A percentile compares a stretch with the other conserved stretches of the same genome.
phyloP scores from a whole-genome alignment of 2,888 invertebrate genomes.

The Trachelus tabidus region DNA sequence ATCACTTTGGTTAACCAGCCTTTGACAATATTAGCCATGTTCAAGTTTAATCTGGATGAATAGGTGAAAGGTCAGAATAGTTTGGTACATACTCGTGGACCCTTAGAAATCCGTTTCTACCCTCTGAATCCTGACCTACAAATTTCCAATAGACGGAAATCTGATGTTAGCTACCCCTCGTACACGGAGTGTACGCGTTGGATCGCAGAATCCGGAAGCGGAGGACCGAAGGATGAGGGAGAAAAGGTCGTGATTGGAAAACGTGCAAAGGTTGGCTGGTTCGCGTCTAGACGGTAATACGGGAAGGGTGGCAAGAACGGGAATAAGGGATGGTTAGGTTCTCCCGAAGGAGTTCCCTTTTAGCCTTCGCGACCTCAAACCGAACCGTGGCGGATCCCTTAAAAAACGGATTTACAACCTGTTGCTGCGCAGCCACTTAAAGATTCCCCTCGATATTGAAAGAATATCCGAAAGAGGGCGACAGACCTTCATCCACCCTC shows the following conservation, averaged over 20 bases:
- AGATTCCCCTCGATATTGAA: constrained; percentile 67
- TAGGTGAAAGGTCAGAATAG: not conserved
- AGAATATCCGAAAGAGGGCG: constrained; percentile 62
- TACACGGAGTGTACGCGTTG: constrained; percentile 6
- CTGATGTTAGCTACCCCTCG: constrained; percentile 25
- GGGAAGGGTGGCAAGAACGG: constrained; percentile 34
- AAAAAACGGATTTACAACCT: constrained; percentile 66
- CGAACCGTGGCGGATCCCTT: constrained; percentile 56
- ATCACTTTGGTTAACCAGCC: not conserved
- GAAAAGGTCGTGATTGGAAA: constrained; percentile 60
- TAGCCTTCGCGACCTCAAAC: constrained; percentile 59
- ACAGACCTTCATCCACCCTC: constrained; percentile 29
- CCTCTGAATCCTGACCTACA: constrained; percentile 14
- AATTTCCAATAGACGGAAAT: constrained; percentile 40
- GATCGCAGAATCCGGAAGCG: constrained; percentile 1
- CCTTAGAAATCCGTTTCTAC: not conserved
- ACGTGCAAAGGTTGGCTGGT: constrained; percentile 54
- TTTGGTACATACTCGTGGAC: not conserved
- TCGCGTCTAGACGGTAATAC: constrained; percentile 48
- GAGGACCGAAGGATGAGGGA: constrained; percentile 23
- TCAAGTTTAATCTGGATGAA: not conserved
- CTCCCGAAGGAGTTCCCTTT: constrained; percentile 61
- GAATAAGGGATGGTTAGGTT: constrained; percentile 28
- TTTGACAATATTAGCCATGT: not conserved
- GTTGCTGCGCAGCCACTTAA: constrained; percentile 65